Conservation (phyloP, 2,888 invertebrate species). For the Dicroscelio sp. region DNA sequence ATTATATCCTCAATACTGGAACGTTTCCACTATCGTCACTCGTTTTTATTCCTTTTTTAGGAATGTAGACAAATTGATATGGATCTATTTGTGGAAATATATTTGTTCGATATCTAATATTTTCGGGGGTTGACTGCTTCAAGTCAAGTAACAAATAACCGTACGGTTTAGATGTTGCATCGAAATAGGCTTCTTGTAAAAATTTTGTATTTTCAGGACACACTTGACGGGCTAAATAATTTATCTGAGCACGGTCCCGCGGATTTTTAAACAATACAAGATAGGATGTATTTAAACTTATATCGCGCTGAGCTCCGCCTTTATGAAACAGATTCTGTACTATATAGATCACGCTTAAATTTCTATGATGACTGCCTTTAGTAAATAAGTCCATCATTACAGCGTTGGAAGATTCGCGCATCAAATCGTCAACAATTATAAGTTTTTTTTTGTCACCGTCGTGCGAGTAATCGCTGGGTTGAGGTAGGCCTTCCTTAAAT, state of each 20-base stretch:
- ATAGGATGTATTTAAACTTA: constrained; percentile 7
- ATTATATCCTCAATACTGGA: background rate
- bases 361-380: constrained; percentile 80
- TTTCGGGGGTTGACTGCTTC: constrained; percentile 39
- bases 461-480: constrained; percentile 50
- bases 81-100: constrained; percentile 24
- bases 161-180: constrained; percentile 46
- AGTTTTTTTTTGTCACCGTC: constrained; percentile 31
- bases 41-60: background rate
- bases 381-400: constrained; percentile 80
- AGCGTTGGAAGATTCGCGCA: constrained; percentile 48
- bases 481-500: constrained; percentile 59
- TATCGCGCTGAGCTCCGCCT: constrained; percentile 31
- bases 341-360: constrained; percentile 75
- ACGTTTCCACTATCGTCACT: background rate
- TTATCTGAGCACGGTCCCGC: constrained; percentile 57
- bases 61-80: constrained; percentile 21
- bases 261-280: constrained; percentile 65
- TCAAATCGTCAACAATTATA: constrained; percentile 32
- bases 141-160: constrained; percentile 43
- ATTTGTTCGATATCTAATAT: constrained; percentile 21
- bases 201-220: constrained; percentile 56
- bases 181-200: no score
- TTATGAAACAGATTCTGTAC: no score
- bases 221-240: constrained; percentile 56